Evolutionary conservation across 2,888 invertebrate species (phyloP), one percentile per base, ranked within the genome.

Genomic region (Bimastos eiseni): DNA sequence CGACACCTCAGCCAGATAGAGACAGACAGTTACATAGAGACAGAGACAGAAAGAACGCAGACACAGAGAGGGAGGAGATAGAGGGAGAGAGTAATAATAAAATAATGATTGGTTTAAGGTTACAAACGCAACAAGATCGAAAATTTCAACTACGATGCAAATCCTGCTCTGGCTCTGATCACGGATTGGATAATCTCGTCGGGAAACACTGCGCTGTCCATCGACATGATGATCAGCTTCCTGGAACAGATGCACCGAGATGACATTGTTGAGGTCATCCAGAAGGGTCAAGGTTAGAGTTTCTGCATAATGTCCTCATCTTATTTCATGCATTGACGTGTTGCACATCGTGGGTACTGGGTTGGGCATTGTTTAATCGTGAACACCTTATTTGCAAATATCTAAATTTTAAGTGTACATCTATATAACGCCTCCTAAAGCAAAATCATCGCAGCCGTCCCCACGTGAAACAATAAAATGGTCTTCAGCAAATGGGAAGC

Each of bases 161-260:
- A 95, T 91, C 95, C 95, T 15, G 93, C 94, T 8, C 93, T 95
- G 88, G 94, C 94, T 30, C 93, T 95, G 86, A 93, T 95, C 86
- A 94, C 94, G 17, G 95, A 95, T 93, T 95, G 95, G 95, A 94
- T 95, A 86, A 93, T 95, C 55, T 93, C 93, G 33, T 95, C 95
- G 91, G 95, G 95, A 17, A 95, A 95, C 92, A 95, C 95, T 0
- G 93, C 94, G 21, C 94, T 95, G 90, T 94, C 95, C 55, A 94
- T 95, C n/a, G 95, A 95, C 92, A 94, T 95, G 93, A 92, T 95
- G 91, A 92, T 94, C 38, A 93, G 94, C 6, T 95, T 94, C 92
- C 93, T 95, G 37, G 94, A 95, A 92, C 95, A 95, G 93, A 93
- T 95, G 92, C 93, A 93, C 88, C 92, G 95, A 17, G 93, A 94